Conservation (phyloP, 2,797 vertebrate species). For the Amblyraja radiata region DNA sequence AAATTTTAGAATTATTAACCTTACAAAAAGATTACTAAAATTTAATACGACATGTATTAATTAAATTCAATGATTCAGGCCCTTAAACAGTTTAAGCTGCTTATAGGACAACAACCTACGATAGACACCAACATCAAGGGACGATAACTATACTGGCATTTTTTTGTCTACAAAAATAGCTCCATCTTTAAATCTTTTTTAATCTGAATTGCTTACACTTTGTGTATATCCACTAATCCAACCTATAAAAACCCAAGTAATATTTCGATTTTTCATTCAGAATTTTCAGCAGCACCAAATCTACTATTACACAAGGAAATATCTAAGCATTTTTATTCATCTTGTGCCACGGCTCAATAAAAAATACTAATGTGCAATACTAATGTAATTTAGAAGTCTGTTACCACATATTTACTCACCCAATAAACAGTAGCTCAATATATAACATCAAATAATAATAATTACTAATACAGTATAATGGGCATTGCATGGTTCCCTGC, state of each 20-base stretch:
- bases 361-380: neutral
- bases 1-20: no score
- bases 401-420: neutral
- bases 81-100: no score
- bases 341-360: neutral
- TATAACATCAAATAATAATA: neutral
- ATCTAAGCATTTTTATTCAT: neutral
- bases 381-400: neutral
- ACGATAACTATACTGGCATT: no score
- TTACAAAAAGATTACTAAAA: no score
- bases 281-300: neutral
- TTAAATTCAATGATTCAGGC: no score
- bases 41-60: no score
- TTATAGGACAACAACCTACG: no score
- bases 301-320: neutral
- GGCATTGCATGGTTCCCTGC: neutral
- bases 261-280: neutral
- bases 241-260: neutral
- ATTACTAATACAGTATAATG: neutral
- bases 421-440: neutral
- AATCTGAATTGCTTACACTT: neutral
- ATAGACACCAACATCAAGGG: no score
- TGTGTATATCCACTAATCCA: neutral
- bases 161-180: no score
- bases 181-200: no score